Evolutionary conservation across 1,140 invertebrate species (phyloP).

Genomic region (Drosophila biarmipes): DNA sequence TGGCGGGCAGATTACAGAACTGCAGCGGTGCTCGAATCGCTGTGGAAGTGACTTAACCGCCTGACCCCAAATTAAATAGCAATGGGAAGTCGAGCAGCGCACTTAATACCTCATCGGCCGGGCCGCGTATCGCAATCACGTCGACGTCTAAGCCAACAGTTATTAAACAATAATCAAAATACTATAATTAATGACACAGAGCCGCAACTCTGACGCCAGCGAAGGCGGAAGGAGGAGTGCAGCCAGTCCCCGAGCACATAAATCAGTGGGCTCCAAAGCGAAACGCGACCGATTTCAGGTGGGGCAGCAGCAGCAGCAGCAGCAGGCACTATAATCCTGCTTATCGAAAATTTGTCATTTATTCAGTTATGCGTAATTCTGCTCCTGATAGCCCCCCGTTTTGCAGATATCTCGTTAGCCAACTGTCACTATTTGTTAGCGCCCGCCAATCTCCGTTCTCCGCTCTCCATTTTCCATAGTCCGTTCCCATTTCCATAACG

Average conservation of each 20-base stretch:
- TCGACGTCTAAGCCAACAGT: constrained; percentile 37
- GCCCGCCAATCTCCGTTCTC: constrained; percentile 34
- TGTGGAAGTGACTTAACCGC: constrained; percentile 22
- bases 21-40: constrained; percentile 10
- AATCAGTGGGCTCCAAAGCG: constrained; percentile 20
- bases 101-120: constrained; percentile 31
- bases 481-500: constrained; percentile 27
- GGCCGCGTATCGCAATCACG: constrained; percentile 45
- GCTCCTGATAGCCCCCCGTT: constrained; percentile 24
- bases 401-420: constrained; percentile 72
- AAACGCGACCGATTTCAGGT: constrained; percentile 32
- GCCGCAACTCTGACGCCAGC: constrained; percentile 22
- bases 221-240: constrained; percentile 18
- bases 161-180: constrained; percentile 77
- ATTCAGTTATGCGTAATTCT: constrained; percentile 51
- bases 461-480: neutral
- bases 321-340: constrained; percentile 66
- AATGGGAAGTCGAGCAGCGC: constrained; percentile 38
- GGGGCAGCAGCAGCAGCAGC: constrained; percentile 29
- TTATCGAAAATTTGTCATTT: constrained; percentile 67
- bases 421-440: constrained; percentile 79
- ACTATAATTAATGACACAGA: constrained; percentile 72
- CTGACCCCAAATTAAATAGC: constrained; percentile 63
- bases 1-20: constrained; percentile 36
- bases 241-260: constrained; percentile 16